Percentiles rank a stretch among this genome's conserved stretches.
These are phyloP conservation scores for Parus major DNA, from an alignment of 2,113 vertebrate genomes.

Conservation along the genomic window DNA sequence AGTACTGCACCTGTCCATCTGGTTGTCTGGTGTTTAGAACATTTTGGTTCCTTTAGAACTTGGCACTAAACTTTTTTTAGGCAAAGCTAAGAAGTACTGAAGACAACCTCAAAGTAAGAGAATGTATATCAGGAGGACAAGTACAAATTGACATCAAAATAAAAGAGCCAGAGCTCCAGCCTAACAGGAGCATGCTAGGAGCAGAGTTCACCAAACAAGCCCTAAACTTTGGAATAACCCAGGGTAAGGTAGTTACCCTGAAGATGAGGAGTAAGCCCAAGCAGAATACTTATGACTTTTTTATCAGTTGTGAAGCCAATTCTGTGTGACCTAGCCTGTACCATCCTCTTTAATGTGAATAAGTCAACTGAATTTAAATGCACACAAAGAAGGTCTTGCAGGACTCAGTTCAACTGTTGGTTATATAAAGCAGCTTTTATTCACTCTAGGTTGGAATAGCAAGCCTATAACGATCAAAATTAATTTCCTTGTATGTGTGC, in stretches of 20 bases:
- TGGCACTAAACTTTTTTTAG: neutral
- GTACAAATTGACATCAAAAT: neutral
- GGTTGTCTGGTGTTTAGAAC: neutral
- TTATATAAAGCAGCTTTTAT: neutral
- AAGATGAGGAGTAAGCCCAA: neutral
- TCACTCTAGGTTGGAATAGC: neutral
- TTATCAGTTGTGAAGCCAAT: neutral
- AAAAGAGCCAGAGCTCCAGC: neutral
- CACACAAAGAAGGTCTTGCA: neutral
- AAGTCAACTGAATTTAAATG: neutral
- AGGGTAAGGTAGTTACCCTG: neutral
- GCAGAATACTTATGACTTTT: neutral
- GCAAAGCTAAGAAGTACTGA: neutral
- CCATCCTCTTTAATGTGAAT: neutral
- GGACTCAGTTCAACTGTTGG: neutral
- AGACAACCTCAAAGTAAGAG: neutral
- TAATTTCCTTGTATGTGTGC: neutral
- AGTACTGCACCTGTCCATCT: neutral
- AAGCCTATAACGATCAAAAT: conserved; percentile 3
- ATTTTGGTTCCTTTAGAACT: neutral
- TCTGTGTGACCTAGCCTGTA: neutral
- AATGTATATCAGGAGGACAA: neutral
- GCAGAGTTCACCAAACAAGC: neutral
- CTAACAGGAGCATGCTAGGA: rapidly evolving
- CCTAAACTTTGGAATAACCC: neutral